Base-by-base conservation (phyloP, 2,888 invertebrate species). In the Agriotes lineatus region DNA sequence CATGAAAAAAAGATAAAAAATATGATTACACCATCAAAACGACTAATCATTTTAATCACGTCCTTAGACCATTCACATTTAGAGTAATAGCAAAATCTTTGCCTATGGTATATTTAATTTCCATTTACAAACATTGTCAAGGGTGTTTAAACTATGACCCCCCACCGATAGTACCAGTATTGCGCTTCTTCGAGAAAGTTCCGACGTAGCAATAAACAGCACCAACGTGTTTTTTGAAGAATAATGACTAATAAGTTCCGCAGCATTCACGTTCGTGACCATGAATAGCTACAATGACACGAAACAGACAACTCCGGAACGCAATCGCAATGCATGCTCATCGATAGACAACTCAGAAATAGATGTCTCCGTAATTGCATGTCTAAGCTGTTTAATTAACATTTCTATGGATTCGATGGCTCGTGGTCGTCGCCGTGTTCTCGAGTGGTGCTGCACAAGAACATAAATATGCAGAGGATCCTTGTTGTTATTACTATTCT, bases 191-290 rank as follows among this genome's bases (percentile, higher is more conserved):
- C 45, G 59, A 33, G 59, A 59, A 59, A 58, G 16, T 58, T 44
- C 44, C 20, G 25, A 44, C 37, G 22, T 58, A 16, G 12, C 25
- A 14, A 45, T 44, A 30, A 45, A 30, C 33, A 19, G 9, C 6
- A 30, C 30, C 22, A 22, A 42, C n/a, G 33, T 45, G 59, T 59
- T 59, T 44, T 59, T 59, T 59, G 25, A 44, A 45, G 59, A 59
- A n/a, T 45, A 42, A 44, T 44, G 30, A 22, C 60, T 60, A 60
- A 60, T 62, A 52, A 62, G 52, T 62, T 62, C 52, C 39, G 33
- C 52, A 42, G 42, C 61, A 33, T 52, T 62, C 3, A 12, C 18
- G 48, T 62, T 20, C 35, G 16, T 52, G 48, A 30, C 39, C 52
- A 20, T 18, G 59, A 59, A 22, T 18, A 22, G 61, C 2, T 30